Evolutionary conservation across 1,140 invertebrate genomes (phyloP).

Genomic region (Zaprionus tsacasi): DNA sequence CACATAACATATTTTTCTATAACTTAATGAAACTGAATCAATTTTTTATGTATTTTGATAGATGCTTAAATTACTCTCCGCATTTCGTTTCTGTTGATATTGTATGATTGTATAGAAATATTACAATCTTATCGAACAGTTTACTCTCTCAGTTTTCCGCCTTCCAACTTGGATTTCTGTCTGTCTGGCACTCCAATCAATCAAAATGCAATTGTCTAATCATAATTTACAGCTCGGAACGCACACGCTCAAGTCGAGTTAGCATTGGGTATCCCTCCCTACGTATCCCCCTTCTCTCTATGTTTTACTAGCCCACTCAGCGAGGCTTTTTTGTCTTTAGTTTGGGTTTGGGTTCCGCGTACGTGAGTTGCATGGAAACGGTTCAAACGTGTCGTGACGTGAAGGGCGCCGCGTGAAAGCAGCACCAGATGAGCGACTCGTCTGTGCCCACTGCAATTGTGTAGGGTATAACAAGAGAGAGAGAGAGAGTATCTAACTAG

Average conservation of each 20-base stretch:
- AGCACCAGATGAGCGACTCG: background rate
- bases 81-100: no score
- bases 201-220: conserved; percentile 24
- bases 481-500: no score
- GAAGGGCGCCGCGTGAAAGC: conserved; percentile 11
- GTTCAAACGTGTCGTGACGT: conserved; percentile 48
- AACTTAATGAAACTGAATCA: no score
- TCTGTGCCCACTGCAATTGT: background rate
- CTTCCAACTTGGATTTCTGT: background rate
- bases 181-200: conserved; percentile 2
- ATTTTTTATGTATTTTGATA: no score
- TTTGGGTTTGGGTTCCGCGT: conserved; percentile 39
- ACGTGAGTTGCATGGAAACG: conserved; percentile 72
- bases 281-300: background rate
- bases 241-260: background rate
- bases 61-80: no score
- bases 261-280: background rate
- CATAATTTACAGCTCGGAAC: conserved; percentile 25
- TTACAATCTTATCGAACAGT: no score
- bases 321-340: background rate
- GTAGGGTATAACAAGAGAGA: background rate
- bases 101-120: no score
- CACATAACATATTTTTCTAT: no score
- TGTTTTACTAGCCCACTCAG: background rate
- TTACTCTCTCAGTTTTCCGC: background rate